These are phyloP conservation scores for Oxyscelio sp. DNA, from an alignment of 2,888 invertebrate species.

Conservation along the genomic window DNA sequence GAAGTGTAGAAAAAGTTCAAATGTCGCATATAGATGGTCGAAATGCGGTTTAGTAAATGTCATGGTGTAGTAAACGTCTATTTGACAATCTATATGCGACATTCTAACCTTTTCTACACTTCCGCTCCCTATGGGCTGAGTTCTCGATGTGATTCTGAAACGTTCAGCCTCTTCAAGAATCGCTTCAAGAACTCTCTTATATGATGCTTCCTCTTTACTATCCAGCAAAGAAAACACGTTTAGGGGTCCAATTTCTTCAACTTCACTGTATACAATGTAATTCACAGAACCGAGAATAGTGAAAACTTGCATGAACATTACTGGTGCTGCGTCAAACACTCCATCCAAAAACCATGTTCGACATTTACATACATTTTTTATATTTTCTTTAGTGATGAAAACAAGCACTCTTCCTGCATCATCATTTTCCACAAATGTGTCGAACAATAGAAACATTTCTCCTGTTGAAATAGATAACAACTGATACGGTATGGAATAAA, in stretches of 20 bases:
- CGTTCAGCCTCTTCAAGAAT: slow-evolving; percentile 6
- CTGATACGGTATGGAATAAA: too few species aligned
- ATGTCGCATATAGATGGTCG: too few species aligned
- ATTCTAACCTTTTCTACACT: too few species aligned
- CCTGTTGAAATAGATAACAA: too few species aligned
- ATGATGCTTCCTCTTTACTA: slow-evolving; percentile 6
- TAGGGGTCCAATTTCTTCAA: not conserved
- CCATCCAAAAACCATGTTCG: slow-evolving; percentile 30
- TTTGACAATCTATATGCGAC: too few species aligned
- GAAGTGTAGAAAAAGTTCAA: too few species aligned
- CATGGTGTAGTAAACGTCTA: too few species aligned
- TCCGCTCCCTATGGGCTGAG: too few species aligned
- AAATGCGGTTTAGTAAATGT: too few species aligned
- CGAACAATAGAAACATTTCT: slow-evolving; percentile 5
- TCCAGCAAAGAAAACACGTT: slow-evolving; percentile 28
- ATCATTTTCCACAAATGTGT: too few species aligned
- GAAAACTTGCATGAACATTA: slow-evolving; percentile 29
- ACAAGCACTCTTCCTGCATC: slow-evolving; percentile 25
- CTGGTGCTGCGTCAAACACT: slow-evolving; percentile 24
- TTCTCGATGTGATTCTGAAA: slow-evolving; percentile 1
- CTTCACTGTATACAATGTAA: not conserved
- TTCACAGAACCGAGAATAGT: too few species aligned
- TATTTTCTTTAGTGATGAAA: slow-evolving; percentile 26
- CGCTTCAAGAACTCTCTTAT: slow-evolving; percentile 6
- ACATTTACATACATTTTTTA: slow-evolving; percentile 17